Percentiles rank a stretch among this genome's conserved stretches.
Evolutionary conservation across 1,140 invertebrate genomes (phyloP).

Genomic region (Drosophila leontia): DNA sequence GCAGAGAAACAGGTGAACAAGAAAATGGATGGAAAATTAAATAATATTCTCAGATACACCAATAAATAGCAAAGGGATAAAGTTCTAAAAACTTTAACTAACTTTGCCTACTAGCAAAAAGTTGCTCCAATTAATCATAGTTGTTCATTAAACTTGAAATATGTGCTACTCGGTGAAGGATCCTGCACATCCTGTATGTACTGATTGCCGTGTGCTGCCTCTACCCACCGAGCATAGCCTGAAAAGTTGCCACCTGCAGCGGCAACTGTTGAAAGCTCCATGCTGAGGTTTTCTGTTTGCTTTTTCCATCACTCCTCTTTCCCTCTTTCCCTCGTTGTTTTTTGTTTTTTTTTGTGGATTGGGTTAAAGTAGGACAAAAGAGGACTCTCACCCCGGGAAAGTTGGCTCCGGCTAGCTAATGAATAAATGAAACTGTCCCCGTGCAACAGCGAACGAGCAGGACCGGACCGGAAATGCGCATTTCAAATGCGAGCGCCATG

Average conservation of each 20-base stretch:
- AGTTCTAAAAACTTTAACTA: not conserved
- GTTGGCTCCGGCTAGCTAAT: conserved; percentile 11
- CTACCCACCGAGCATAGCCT: not conserved
- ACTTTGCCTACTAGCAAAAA: not conserved
- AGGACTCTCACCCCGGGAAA: conserved; percentile 17
- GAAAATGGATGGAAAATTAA: no score
- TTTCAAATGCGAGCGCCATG: conserved; percentile 57
- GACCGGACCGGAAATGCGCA: conserved; percentile 57
- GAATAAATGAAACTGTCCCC: conserved; percentile 21
- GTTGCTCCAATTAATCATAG: not conserved
- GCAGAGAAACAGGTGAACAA: not conserved
- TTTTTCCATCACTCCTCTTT: not conserved
- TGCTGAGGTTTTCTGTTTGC: conserved; percentile 30
- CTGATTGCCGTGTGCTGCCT: conserved; percentile 3
- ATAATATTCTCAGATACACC: not conserved
- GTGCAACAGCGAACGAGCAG: not conserved
- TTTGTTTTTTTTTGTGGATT: conserved; percentile 17
- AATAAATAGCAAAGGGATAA: not conserved
- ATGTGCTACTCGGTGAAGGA: not conserved
- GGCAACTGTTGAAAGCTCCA: conserved; percentile 61
- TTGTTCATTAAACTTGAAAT: not conserved
- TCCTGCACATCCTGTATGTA: conserved; percentile 3
- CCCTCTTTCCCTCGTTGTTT: no score
- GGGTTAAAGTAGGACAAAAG: conserved; percentile 44
- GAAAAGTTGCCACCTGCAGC: conserved; percentile 46